Evolutionary conservation across 1,140 invertebrate genomes (phyloP), one percentile per base, ranked within the genome.

Genomic region (Drosophila mauritiana): DNA sequence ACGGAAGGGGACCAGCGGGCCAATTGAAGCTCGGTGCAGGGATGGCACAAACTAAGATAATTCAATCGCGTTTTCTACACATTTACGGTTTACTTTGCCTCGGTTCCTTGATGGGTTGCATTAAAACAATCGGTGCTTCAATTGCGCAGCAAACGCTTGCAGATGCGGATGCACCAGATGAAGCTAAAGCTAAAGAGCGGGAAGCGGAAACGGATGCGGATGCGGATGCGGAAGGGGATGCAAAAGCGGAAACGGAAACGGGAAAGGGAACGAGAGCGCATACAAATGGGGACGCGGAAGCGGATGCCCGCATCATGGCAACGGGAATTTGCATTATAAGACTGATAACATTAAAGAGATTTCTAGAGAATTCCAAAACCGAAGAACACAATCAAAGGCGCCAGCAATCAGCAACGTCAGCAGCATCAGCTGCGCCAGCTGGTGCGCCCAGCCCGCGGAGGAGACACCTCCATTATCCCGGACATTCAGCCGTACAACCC

Each of bases 301-400:
- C 78, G 70, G 73, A 74, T 63, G 68, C 52, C 62, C 73, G 83
- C 80, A 75, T 75, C 70, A 76, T 86, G 76, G 63, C 64, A 75
- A 62, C 76, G 84, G 90, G 83, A 89, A 91, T 91, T 91, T 91
- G 90, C 90, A 91, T 86, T 90, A 91, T 91, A 91, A 91, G 90
- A 91, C 90, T 91, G 90, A 91, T 91, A 91, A 85, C 73, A 91
- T 90, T 91, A 91, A 91, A 89, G 74, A 91, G 86, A 91, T 89
- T 91, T 91, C 84, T 85, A 80, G 78, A 84, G 52, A 73, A 74
- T 81, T 78, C 76, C 80, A 79, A 78, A 78, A 73, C 64, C 63
- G 55, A 70, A 46, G 20, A 72, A 58, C 65, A 70, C 53, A 58
- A 78, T 46, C 57, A 72, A 78, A 39, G 54, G 51, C 74, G 52